Evolutionary conservation across 2,888 invertebrate species (phyloP), one percentile per base, ranked within the genome.

Genomic region (Rhaphigaster nebulosa): DNA sequence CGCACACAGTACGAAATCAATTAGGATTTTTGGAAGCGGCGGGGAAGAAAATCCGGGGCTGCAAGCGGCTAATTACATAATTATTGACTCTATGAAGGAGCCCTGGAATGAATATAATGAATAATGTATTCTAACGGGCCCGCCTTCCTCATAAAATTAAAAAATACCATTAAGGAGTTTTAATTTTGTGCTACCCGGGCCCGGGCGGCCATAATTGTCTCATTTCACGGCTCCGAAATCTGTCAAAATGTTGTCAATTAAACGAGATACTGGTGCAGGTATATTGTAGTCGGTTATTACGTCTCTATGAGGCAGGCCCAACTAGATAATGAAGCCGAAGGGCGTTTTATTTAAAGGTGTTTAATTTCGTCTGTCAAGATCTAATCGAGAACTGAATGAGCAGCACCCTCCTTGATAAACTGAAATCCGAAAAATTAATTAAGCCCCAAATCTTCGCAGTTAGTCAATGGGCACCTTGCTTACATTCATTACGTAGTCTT

Each of bases 71-170:
- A 65, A 89, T 89, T 89, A 89, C 70, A 76, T 89, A 89, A 89
- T 89, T 89, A 89, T 76, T 76, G 89, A 70, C 89, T 76, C 56
- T 89, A 70, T 89, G 76, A 76, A 89, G 65, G 89, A 89, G 89
- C 60, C 70, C 70, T 50, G 13, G 89, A 70, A 89, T 70, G 65
- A 70, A 89, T 89, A 76, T 76, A 76, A 65, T 91, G 91, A 91
- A 91, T 91, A 91, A 91, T 91, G 91, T 87, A 91, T 91, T 88
- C 84, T 91, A 91, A 90, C 91, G 91, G 91, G 87, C 34, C 45
- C 38, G 90, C 84, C 90, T 90, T 90, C 90, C 91, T 90, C 90
- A 91, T 91, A 91, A 91, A 91, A 91, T 91, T 91, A 91, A 91
- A 91, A 91, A 91, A 91, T 91, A 89, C 91, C 91, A 91, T 90